phyloP scores from a whole-genome alignment of 2,888 invertebrate species.

The Spisula solida region DNA sequence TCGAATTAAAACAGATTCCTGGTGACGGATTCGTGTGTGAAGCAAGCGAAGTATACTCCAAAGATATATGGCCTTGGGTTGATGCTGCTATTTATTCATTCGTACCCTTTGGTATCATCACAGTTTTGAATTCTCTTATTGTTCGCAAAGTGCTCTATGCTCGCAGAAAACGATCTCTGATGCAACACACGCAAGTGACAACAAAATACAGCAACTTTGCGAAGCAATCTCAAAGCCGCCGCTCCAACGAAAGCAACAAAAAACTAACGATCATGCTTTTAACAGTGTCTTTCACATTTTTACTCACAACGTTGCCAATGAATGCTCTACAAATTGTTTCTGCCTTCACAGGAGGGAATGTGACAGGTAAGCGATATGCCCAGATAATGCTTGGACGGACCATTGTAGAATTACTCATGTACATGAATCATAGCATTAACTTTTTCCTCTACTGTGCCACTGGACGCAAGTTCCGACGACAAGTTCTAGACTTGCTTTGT shows the following conservation, averaged over 20 bases:
- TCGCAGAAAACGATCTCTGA: slow-evolving; percentile 62
- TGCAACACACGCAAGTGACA: slow-evolving; percentile 59
- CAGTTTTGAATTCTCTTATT: slow-evolving; percentile 84
- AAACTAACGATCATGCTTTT: slow-evolving; percentile 86
- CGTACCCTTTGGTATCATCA: slow-evolving; percentile 84
- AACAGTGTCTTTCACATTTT: slow-evolving; percentile 85
- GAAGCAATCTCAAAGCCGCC: slow-evolving; percentile 46
- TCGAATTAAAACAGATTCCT: slow-evolving; percentile 70
- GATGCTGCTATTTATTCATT: slow-evolving; percentile 86
- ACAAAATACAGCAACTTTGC: slow-evolving; percentile 46
- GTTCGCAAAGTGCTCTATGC: slow-evolving; percentile 84
- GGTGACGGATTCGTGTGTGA: slow-evolving; percentile 62
- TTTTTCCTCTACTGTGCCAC: slow-evolving; percentile 83
- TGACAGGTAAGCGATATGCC: slow-evolving; percentile 64
- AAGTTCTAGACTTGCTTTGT: slow-evolving; percentile 72
- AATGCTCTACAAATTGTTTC: slow-evolving; percentile 79
- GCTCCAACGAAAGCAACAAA: slow-evolving; percentile 74
- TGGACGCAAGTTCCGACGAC: slow-evolving; percentile 79
- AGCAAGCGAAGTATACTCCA: slow-evolving; percentile 73
- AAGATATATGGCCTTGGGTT: slow-evolving; percentile 86
- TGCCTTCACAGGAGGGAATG: slow-evolving; percentile 63
- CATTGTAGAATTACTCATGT: slow-evolving; percentile 84
- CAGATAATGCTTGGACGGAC: slow-evolving; percentile 79
- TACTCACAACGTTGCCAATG: slow-evolving; percentile 85
- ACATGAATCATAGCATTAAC: slow-evolving; percentile 85